phyloP scores from a whole-genome alignment of 2,797 vertebrate genomes.

The Mico argentatus region DNA sequence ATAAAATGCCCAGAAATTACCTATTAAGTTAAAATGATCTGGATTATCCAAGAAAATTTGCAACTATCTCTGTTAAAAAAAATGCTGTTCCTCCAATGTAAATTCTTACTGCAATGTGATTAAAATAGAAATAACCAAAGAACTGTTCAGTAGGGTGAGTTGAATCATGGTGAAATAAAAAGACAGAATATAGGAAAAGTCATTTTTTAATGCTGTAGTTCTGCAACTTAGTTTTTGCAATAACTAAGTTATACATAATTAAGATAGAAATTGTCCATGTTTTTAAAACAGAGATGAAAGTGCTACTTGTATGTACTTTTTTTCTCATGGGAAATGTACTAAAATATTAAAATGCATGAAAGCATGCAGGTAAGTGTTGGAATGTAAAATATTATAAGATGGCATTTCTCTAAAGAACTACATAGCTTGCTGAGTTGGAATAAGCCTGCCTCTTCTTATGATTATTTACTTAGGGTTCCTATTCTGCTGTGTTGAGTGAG shows the following conservation, averaged over 20 bases:
- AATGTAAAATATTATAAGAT: constrained; percentile 16
- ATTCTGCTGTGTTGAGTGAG: background rate
- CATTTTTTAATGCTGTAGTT: background rate
- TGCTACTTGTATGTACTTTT: background rate
- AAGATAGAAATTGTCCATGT: constrained; percentile 21
- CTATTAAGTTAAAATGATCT: background rate
- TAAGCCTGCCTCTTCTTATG: background rate
- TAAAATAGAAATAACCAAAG: constrained; percentile 13
- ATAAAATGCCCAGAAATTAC: background rate
- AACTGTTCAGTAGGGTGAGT: background rate
- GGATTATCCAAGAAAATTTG: background rate
- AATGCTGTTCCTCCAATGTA: background rate
- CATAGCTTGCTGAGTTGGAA: background rate
- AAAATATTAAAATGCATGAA: constrained; percentile 47
- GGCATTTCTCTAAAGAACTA: background rate
- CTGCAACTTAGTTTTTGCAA: background rate
- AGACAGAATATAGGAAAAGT: background rate
- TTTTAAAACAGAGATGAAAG: constrained; percentile 47
- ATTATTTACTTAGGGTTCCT: background rate
- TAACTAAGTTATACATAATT: constrained; percentile 25
- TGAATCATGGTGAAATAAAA: background rate
- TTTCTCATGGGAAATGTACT: background rate
- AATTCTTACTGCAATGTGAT: background rate
- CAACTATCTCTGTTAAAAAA: background rate
- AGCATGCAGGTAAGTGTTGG: background rate